phyloP scores from a whole-genome alignment of 2,113 vertebrate genomes.

The Notiomystis cincta region DNA sequence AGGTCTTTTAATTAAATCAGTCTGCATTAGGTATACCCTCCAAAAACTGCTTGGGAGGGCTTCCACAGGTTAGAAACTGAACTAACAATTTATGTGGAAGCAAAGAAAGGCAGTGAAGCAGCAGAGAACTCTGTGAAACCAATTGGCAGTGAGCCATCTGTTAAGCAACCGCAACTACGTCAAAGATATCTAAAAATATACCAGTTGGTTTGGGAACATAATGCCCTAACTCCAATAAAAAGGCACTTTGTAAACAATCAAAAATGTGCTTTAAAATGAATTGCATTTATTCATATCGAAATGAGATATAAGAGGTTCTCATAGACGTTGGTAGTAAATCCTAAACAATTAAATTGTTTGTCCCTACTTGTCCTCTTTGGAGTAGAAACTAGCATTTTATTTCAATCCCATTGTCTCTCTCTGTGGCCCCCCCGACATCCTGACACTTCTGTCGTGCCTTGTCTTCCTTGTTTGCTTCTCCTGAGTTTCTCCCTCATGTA shows the following conservation, averaged over 20 bases:
- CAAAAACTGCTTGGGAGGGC: not conserved
- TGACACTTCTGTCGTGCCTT: not conserved
- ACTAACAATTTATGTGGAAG: not conserved
- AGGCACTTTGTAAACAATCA: not conserved
- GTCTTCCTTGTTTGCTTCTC: not conserved
- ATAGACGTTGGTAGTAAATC: not conserved
- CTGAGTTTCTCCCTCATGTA: not conserved
- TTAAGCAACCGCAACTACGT: constrained; percentile 43
- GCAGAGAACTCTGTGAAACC: constrained; percentile 15
- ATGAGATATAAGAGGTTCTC: not conserved
- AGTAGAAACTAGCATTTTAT: not conserved
- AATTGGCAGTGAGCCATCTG: constrained; percentile 41
- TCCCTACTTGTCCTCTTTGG: not conserved
- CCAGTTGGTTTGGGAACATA: constrained; percentile 16
- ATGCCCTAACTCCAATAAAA: constrained; percentile 33
- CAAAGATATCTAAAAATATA: constrained; percentile 46
- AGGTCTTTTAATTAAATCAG: not conserved
- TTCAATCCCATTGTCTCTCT: not conserved
- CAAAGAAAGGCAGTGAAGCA: constrained; percentile 26
- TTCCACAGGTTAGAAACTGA: constrained; percentile 11
- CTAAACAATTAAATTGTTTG: not conserved
- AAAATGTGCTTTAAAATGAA: constrained; percentile 5
- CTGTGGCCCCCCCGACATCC: accelerated
- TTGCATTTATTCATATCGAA: not conserved
- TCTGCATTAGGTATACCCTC: not conserved